Base-by-base conservation (phyloP, 2,888 invertebrate genomes). In the Allolobophora icterica region DNA sequence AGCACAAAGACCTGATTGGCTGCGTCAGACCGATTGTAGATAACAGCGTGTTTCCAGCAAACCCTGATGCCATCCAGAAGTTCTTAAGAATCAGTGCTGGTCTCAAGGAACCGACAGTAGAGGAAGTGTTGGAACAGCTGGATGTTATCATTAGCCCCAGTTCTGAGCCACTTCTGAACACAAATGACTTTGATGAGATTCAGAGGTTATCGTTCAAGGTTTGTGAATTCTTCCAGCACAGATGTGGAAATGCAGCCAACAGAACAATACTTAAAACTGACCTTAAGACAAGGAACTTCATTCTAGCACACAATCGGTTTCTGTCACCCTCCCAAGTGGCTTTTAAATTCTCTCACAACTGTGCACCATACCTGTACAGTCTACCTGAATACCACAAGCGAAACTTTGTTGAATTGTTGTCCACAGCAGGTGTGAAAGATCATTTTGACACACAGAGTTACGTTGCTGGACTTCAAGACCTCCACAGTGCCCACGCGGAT, bases 311-410 rank as follows among this genome's bases (percentile, higher is more conserved):
- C 33, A 90, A 91, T 19, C 52, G 84, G 19, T 93, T 93, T 84
- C 90, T 93, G 24, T 83, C 58, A 24, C 91, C 92, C 0, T 45
- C 45, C 33, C 91, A 92, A 34, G 84, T 93, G 35, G 92, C 93
- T 6, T 92, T 93, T 42, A 90, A 92, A 35, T 93, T 93, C 91
- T 83, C 89, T 1, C 92, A 93, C 33, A 92, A 92, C 91, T 93
- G 94, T 90, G 91, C 92, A 21, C 94, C 94, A 17, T 92, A 92
- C 90, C 91, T 94, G n/a, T 93, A 91, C 90, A 92, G 92, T n/a
- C 87, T 94, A 33, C 92, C 92, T 58, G 92, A 93, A 24, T 91
- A 90, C 83, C 91, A 91, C 90, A 92, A 90, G 89, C 89, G 91
- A 58, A 91, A 91, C 89, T 93, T 90, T 83, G 91, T 89, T 21